Evolutionary conservation across 2,888 invertebrate genomes (phyloP).

Genomic region (Drosophila vallismaia): DNA sequence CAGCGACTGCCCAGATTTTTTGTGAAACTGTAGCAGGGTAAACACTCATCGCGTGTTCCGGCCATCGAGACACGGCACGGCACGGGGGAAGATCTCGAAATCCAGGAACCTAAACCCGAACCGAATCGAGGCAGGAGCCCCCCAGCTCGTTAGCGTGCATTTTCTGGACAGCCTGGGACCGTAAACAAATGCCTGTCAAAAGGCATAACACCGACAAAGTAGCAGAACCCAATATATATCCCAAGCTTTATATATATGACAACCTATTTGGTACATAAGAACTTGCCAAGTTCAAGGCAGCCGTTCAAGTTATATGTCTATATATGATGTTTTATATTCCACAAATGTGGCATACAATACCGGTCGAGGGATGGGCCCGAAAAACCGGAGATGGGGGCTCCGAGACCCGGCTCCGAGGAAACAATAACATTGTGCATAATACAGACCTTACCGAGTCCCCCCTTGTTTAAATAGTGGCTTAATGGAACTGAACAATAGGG

Average conservation of each 20-base stretch:
- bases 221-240: conserved; percentile 29
- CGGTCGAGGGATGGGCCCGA: conserved; percentile 28
- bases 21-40: conserved; percentile 41
- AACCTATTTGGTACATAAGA: conserved; percentile 34
- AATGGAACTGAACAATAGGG: conserved; percentile 12
- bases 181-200: conserved; percentile 67
- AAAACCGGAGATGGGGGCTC: conserved; percentile 7
- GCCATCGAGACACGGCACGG: conserved; percentile 57
- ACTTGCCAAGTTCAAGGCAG: conserved; percentile 72
- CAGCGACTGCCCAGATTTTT: conserved; percentile 28
- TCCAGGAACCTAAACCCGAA: conserved; percentile 15
- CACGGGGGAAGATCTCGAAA: conserved; percentile 22
- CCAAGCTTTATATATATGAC: background rate
- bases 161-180: conserved; percentile 24
- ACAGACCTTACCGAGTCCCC: conserved; percentile 21
- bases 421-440: conserved; percentile 36
- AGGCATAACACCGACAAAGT: conserved; percentile 44
- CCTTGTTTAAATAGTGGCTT: conserved; percentile 21
- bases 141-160: conserved; percentile 1
- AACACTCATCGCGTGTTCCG: conserved; percentile 62
- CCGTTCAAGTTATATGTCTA: conserved; percentile 40
- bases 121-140: background rate
- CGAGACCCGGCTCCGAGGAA: conserved; percentile 10
- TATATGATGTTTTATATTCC: conserved; percentile 36
- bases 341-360: conserved; percentile 61